A percentile compares a stretch with the other conserved stretches of the same genome.
Conservation (phyloP, 1,140 invertebrate species). For the Pseudomyrmex cubaensis region DNA sequence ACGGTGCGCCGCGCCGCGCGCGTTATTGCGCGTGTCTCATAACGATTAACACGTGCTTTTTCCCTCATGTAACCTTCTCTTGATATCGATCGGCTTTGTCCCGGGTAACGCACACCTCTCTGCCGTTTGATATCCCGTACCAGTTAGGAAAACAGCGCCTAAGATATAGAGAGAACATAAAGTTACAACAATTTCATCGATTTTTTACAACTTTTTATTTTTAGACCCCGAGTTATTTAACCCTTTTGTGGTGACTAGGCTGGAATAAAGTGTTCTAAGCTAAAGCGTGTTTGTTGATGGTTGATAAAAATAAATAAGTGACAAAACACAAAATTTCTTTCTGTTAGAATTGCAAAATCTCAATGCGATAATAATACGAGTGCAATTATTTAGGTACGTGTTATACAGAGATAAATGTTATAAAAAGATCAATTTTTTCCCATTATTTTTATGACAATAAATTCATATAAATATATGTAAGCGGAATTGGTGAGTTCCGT, state of each 20-base stretch:
- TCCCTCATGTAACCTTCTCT: conserved; percentile 31
- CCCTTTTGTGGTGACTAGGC: not conserved
- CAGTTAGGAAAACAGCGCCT: conserved; percentile 48
- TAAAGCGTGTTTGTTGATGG: too few species aligned
- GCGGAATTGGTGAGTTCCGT: too few species aligned
- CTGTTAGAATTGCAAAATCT: too few species aligned
- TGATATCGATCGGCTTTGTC: conserved; percentile 62
- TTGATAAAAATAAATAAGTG: too few species aligned
- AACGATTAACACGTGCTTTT: conserved; percentile 70
- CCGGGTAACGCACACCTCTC: conserved; percentile 47
- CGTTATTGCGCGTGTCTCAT: conserved; percentile 65
- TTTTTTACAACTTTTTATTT: not conserved
- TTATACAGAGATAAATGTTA: too few species aligned
- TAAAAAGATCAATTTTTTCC: too few species aligned
- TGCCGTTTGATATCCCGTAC: conserved; percentile 59
- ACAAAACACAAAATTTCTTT: too few species aligned
- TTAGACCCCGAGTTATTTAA: conserved; percentile 3
- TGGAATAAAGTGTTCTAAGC: not conserved
- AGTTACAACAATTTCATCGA: conserved; percentile 63
- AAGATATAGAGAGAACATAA: conserved; percentile 52
- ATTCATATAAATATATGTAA: too few species aligned
- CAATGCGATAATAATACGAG: too few species aligned
- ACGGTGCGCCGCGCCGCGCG: not conserved
- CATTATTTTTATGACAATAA: too few species aligned
- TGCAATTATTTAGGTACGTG: too few species aligned